Conservation (phyloP, 2,113 vertebrate species). For the Thymallus thymallus region DNA sequence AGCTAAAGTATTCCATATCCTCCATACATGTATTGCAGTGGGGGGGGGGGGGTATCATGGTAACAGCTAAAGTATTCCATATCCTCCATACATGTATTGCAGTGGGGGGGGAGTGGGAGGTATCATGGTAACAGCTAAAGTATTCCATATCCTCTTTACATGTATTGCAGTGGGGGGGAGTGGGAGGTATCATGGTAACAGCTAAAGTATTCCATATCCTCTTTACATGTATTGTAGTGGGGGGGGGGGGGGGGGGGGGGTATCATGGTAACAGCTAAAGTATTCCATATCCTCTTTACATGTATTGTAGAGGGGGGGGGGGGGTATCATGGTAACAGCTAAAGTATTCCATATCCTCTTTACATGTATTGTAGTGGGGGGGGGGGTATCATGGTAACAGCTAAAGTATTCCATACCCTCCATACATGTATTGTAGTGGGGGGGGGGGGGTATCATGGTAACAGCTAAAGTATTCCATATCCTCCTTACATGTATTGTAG, state of each 20-base stretch:
- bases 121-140: slow-evolving; percentile 20
- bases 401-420: slow-evolving; percentile 7
- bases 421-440: not conserved
- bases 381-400: slow-evolving; percentile 15
- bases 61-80: slow-evolving; percentile 15
- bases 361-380: not conserved
- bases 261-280: slow-evolving; percentile 20
- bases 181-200: slow-evolving; percentile 13
- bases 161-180: not conserved
- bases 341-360: slow-evolving; percentile 4
- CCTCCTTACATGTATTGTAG: not conserved
- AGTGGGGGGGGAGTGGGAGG: not conserved
- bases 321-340: slow-evolving; percentile 17
- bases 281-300: not conserved
- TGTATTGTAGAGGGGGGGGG: not conserved
- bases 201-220: slow-evolving; percentile 10
- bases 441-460: slow-evolving; percentile 15
- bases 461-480: slow-evolving; percentile 12
- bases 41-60: slow-evolving; percentile 14
- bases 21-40: not conserved
- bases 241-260: not conserved
- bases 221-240: not conserved
- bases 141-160: not conserved
- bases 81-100: not conserved
- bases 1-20: slow-evolving; percentile 12